phyloP scores from a whole-genome alignment of 2,888 invertebrate species.

The Cephus spinipes region DNA sequence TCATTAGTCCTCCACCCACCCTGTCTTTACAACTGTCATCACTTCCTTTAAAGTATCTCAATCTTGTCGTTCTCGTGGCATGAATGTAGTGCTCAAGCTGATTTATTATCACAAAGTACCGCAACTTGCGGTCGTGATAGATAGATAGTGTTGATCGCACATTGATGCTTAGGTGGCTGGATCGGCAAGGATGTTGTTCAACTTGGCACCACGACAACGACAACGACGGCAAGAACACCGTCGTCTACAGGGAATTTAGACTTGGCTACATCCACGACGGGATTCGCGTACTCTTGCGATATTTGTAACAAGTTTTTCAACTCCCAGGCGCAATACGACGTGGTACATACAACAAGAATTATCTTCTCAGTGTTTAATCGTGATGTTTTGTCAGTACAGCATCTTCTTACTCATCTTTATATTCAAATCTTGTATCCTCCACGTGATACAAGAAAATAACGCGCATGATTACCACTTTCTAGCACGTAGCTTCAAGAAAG shows the following conservation, averaged over 20 bases:
- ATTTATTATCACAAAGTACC: slow-evolving; percentile 64
- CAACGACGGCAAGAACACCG: background rate
- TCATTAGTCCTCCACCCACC: background rate
- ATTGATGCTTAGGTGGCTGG: slow-evolving; percentile 66
- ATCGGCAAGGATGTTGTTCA: slow-evolving; percentile 5
- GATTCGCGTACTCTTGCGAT: slow-evolving; percentile 49
- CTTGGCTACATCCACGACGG: slow-evolving; percentile 35
- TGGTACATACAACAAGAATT: slow-evolving; percentile 45
- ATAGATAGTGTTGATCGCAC: slow-evolving; percentile 68
- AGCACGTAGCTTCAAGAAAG: slow-evolving; percentile 62
- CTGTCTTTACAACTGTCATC: background rate
- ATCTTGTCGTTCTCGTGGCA: slow-evolving; percentile 38
- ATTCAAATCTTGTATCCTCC: background rate
- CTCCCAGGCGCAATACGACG: slow-evolving; percentile 57
- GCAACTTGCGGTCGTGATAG: slow-evolving; percentile 63
- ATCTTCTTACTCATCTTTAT: background rate
- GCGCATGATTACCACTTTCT: slow-evolving; percentile 20
- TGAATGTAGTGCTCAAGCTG: slow-evolving; percentile 66
- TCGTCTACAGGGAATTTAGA: background rate
- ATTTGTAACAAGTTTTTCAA: slow-evolving; percentile 63
- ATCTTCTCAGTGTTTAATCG: background rate
- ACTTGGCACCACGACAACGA: slow-evolving; percentile 2
- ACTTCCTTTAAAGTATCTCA: background rate
- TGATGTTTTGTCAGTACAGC: background rate
- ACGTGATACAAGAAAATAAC: background rate